Evolutionary conservation across 2,888 invertebrate genomes (phyloP).

Genomic region (Xanthia icteritia): DNA sequence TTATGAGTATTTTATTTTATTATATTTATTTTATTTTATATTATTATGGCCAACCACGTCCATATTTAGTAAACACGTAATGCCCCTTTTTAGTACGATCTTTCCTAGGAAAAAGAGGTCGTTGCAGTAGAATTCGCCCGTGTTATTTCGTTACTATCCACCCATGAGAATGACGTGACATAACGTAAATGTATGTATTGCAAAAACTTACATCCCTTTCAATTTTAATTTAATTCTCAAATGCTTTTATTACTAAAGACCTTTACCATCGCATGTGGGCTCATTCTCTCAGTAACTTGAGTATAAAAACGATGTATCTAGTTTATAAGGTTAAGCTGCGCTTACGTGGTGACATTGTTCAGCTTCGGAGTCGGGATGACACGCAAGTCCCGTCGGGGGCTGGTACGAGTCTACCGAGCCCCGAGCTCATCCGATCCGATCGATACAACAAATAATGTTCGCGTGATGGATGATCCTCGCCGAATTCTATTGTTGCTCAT

Average conservation of each 20-base stretch:
- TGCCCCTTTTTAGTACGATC: background rate
- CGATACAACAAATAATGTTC: slow-evolving; percentile 86
- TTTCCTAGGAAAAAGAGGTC: background rate
- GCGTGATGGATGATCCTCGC: slow-evolving; percentile 84
- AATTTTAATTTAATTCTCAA: slow-evolving; percentile 7
- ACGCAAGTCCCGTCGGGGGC: slow-evolving; percentile 76
- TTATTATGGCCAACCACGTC: background rate
- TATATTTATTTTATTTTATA: no score
- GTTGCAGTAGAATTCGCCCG: background rate
- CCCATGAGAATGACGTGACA: background rate
- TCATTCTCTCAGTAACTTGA: slow-evolving; percentile 31
- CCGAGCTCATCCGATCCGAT: slow-evolving; percentile 74
- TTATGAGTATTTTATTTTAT: background rate
- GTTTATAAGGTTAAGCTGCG: slow-evolving; percentile 63
- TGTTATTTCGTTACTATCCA: background rate
- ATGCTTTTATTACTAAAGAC: slow-evolving; percentile 13
- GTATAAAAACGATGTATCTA: slow-evolving; percentile 60
- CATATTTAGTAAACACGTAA: background rate
- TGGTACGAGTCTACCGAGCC: slow-evolving; percentile 73
- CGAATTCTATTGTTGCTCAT: slow-evolving; percentile 75
- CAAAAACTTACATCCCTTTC: background rate
- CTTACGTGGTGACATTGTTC: slow-evolving; percentile 65
- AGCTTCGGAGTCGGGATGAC: slow-evolving; percentile 65
- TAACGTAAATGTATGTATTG: background rate
- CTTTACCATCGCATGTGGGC: slow-evolving; percentile 46